Base-by-base conservation (phyloP, 2,797 vertebrate species). In the Gambusia yucatana region DNA sequence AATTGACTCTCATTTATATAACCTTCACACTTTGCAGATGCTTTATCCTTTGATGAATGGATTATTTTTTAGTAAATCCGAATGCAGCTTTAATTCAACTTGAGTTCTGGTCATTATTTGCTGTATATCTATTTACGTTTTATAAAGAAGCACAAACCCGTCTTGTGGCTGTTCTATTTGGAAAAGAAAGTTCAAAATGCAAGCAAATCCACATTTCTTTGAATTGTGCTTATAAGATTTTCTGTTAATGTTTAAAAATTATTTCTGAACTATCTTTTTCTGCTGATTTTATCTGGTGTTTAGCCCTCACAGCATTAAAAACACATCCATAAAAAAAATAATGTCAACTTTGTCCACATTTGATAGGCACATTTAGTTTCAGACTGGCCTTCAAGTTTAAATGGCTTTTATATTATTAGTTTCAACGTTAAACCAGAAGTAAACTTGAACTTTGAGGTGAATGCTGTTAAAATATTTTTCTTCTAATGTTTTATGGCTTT, bases 341-440 rank as follows among this genome's bases (percentile, higher is more conserved):
- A n/a, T 30, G 11, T 65, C 67, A 65, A 52, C 59, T 55, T 30
- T 82, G 20, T 79, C 71, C 71, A 84, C 76, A 28, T 79, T 65
- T 87, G 85, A 89, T 86, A 89, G 86, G 84, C 84, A 84, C 77
- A 33, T 73, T 73, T 75, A 90, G 89, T 89, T 81, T 86, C 91
- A 92, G 82, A 92, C 90, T 83, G 90, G 86, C 87, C 84, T 80
- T 65, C 48, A 69, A 79, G 85, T 79, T 69, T 1, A 71, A 85
- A 91, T 90, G 90, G 93, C 86, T 92, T 89, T 83, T 33, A 67
- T 84, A 41, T 80, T 77, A 75, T 77, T 67, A 63, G 73, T 75
- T 84, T 87, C 17, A 14, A 76, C 77, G 75, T 75, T 76, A 77
- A 70, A 81, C 84, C 81, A 82, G 65, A 89, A 74, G 52, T 70